A percentile compares a stretch with the other conserved stretches of the same genome.
Conservation (phyloP, 2,113 vertebrate genomes). For the Microcebus murinus region DNA sequence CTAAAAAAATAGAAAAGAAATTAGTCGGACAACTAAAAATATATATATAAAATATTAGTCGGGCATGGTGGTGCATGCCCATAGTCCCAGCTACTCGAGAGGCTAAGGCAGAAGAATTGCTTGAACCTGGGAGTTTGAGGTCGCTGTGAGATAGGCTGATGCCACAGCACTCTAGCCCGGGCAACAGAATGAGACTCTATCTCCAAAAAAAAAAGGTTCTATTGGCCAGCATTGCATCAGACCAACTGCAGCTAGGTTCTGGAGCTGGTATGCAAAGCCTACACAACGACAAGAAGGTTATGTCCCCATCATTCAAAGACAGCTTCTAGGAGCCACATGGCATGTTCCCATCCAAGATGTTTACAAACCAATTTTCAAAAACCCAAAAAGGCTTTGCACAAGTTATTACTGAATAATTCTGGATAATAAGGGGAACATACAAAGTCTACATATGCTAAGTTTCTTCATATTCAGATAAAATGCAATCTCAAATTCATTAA, state of each 20-base stretch:
- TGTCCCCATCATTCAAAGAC: background rate
- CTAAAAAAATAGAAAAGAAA: too few relatives aligned
- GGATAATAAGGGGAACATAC: background rate
- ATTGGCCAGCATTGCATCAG: background rate
- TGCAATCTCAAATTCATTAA: constrained; percentile 40
- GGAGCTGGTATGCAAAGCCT: background rate
- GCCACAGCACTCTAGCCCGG: too few relatives aligned
- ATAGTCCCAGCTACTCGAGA: too few relatives aligned
- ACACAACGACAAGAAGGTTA: background rate
- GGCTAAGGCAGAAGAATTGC: too few relatives aligned
- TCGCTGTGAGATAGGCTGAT: too few relatives aligned
- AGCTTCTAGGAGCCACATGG: background rate
- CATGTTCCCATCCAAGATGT: background rate
- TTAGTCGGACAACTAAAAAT: too few relatives aligned
- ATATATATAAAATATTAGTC: too few relatives aligned
- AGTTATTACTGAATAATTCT: constrained; percentile 6
- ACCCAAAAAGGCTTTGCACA: background rate
- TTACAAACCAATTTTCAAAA: constrained; percentile 16
- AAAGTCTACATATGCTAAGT: background rate
- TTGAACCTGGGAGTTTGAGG: too few relatives aligned
- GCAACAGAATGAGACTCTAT: too few relatives aligned
- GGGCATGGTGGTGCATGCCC: too few relatives aligned
- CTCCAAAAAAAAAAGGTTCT: background rate
- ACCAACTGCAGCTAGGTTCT: background rate
- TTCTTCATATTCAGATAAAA: constrained; percentile 42